Base-by-base conservation (phyloP, 2,888 invertebrate species). In the Apamea epomidion region DNA sequence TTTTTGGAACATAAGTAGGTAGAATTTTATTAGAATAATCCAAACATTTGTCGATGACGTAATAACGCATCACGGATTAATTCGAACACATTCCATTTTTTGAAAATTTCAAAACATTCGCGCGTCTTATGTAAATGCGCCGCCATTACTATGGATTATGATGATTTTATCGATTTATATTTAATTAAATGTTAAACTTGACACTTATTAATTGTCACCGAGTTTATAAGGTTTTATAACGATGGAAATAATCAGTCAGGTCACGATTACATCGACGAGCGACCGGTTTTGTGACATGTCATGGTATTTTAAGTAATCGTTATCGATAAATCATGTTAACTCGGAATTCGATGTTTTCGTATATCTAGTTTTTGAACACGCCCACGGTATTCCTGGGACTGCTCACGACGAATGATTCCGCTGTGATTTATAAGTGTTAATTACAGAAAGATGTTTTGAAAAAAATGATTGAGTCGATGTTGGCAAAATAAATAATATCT, bases 201-300 rank as follows among this genome's bases (percentile, higher is more conserved):
- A 95, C 96, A 94, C 94, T 93, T 96, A 96, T 95, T 95, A 95
- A 96, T 96, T 95, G 95, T 94, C 91, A 91, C 90, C 90, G 91
- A 92, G 90, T 93, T 94, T 94, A 93, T 94, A 94, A 93, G 93
- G 92, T 92, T 93, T 90, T 93, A 94, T 94, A 94, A 94, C 90
- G 93, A 91, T 92, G 92, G 91, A 92, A 92, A 94, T 93, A 94
- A 94, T 93, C 93, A 92, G 92, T 92, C 90, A 92, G 90, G 89
- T 88, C 89, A 90, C 92, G 93, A 93, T 95, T 94, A 94, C 92
- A 93, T 92, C 92, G 93, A 93, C 92, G 92, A 77, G 90, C 89
- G 91, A 94, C 94, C 93, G 92, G 94, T 94, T 94, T 86, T 90
- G 91, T 93, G 94, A 93, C 94, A 94, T 92, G 90, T 94, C 93